Conservation (phyloP, 2,113 vertebrate species). For the Condylura cristata region DNA sequence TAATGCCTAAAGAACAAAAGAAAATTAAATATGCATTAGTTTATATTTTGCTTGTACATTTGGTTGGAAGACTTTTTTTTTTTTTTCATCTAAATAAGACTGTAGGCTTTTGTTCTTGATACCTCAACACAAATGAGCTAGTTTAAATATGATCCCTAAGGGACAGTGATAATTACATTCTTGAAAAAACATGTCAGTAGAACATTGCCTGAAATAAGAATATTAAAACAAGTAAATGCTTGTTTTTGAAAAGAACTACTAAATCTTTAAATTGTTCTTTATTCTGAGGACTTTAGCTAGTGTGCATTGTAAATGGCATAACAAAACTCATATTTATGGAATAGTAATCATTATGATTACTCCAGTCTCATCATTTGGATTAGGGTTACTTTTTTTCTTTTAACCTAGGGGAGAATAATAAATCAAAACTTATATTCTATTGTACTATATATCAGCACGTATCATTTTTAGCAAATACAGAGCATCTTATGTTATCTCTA, state of each 20-base stretch:
- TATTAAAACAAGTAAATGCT: slow-evolving; percentile 21
- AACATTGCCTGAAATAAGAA: slow-evolving; percentile 19
- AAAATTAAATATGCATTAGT: slow-evolving; percentile 51
- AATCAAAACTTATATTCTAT: not conserved
- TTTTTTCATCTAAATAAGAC: slow-evolving; percentile 16
- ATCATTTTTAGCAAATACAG: not conserved
- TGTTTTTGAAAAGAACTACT: not conserved
- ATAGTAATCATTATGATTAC: not conserved
- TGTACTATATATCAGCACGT: not conserved
- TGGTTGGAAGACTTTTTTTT: not conserved
- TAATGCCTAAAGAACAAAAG: slow-evolving; percentile 34
- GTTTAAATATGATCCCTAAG: slow-evolving; percentile 8
- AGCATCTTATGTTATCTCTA: not conserved
- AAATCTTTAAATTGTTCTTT: not conserved
- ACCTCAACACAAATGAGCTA: slow-evolving; percentile 6
- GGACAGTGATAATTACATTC: slow-evolving; percentile 25
- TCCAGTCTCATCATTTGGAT: not conserved
- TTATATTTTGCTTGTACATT: slow-evolving; percentile 48
- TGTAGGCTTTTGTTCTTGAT: slow-evolving; percentile 52
- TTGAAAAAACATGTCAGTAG: not conserved
- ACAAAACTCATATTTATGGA: not conserved
- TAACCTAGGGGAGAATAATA: too few relatives aligned
- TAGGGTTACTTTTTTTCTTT: not conserved
- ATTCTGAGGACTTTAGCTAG: not conserved
- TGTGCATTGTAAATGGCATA: not conserved